Evolutionary conservation across 1,140 invertebrate genomes (phyloP), one percentile per base, ranked within the genome.

Genomic region (Lepidotrigona ventralis): DNA sequence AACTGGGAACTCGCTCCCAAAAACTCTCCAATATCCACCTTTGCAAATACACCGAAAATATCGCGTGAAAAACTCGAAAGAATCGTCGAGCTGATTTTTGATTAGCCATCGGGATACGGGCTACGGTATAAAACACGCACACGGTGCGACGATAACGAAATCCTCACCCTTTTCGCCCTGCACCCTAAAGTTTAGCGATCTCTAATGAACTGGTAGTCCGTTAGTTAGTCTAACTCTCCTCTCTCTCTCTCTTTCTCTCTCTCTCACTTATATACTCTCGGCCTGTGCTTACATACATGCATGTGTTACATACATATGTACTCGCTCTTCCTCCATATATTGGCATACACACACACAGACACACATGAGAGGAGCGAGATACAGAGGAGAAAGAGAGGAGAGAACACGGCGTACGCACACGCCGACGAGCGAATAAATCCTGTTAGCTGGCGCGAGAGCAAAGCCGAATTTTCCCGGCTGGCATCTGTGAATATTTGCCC

Each of bases 181-280:
- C 85, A 79, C 89, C 89, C 86, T 88, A 87, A 88, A 90, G 89
- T 90, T 90, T 90, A 90, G 89, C 85, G 82, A 90, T 90, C 89
- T 90, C 89, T 90, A 90, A 90, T 90, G 89, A 90, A 90, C 89
- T 90, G 89, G 83, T 88, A 88, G 86, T 78, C 89, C 89, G 89
- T 90, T 90, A 88, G 89, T 90, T 90, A 87, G 81, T 77, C 80
- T 80, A 85, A 84, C 70, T 81, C 69, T 56, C 70, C 76, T 79
- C 33, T 79, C 60, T 73, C 54, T n/a, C 82, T 84, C 63, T 53
- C 46, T 56, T 51, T 23, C 29, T 60, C 58, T 23, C 23, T n/a
- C 58, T 60, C 21, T 15, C 23, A n/a, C 5, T 12, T 66, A 39
- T 72, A 21, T 51, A 70, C 51, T 46, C 39, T 46, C 21, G 71